Conservation (phyloP, 2,113 vertebrate species). For the Leucopternis melanops region DNA sequence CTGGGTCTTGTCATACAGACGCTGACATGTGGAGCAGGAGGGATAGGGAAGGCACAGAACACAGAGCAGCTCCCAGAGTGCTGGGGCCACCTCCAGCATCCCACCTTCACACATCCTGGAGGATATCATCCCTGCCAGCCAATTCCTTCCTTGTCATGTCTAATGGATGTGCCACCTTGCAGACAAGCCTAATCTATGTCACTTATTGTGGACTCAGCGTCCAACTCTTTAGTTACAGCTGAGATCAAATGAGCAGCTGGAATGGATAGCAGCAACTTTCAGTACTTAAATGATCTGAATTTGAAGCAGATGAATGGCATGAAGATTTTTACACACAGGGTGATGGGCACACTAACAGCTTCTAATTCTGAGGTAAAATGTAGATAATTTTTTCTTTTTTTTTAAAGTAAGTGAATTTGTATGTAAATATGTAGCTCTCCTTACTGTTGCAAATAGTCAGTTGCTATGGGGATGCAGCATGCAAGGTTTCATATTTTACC, state of each 20-base stretch:
- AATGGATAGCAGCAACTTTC: not conserved
- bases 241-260: not conserved
- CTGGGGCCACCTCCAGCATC: not conserved
- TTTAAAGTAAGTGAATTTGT: not conserved
- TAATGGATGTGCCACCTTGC: not conserved
- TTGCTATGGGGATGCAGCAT: not conserved
- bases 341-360: not conserved
- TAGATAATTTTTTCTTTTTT: not conserved
- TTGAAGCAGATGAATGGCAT: not conserved
- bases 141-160: not conserved
- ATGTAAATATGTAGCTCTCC: not conserved
- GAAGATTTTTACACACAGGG: not conserved
- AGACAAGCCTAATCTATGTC: rapidly evolving
- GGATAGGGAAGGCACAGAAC: not conserved
- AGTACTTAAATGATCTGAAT: not conserved
- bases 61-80: not conserved
- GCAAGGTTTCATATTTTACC: not conserved
- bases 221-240: not conserved
- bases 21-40: not conserved
- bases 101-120: not conserved
- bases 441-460: not conserved
- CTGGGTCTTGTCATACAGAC: not conserved
- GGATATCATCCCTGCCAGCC: not conserved
- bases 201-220: not conserved
- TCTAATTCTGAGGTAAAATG: not conserved